Base-by-base conservation (phyloP, 2,113 vertebrate species). In the Psettodes erumei region DNA sequence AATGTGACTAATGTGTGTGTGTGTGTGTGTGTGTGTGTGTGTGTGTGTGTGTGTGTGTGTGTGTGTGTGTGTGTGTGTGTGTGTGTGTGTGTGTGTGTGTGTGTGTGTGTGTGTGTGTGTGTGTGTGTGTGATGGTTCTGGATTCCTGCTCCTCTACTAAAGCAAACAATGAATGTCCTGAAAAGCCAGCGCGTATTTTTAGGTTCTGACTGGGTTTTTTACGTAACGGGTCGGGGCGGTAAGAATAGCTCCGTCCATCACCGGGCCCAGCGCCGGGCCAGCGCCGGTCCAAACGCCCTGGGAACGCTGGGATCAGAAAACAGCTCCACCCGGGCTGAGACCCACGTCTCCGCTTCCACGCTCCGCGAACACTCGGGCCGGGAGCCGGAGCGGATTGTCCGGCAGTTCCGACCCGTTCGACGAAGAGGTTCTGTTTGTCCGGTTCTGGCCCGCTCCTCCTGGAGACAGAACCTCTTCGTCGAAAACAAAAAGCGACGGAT, bases 191-290 rank as follows among this genome's bases (percentile, higher is more conserved):
- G 75, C 56, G 25, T 92, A 92, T 90, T 92, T 92, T 90, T 92
- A 90, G 91, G 81, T 58, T 61, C 71, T 87, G 90, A 88, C 88
- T 88, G 81, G n/a, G 64, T 71, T 85, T 71, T 85, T 92, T 87
- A 91, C 79, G 75, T 92, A 89, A 90, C 58, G 55, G 86, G 75
- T 84, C 77, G 68, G 37, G 54, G 77, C 66, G 79, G 76, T 88
- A 81, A 87, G 83, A 91, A 93, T 91, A 92, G 87, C 67, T 71
- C 77, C 87, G 91, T 91, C 91, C 60, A 91, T 93, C 86, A 91
- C 72, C 45, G 65, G 64, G 48, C 61, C n/a, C 67, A 69, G 83
- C 71, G 21, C 12, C 47, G 77, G n/a, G n/a, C n/a, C n/a, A n/a
- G n/a, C n/a, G n/a, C n/a, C n/a, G n/a, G n/a, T 85, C 85, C 82